A percentile compares a stretch with the other conserved stretches of the same genome.
Evolutionary conservation across 2,113 vertebrate genomes (phyloP).

Genomic region (Heteronetta atricapilla): DNA sequence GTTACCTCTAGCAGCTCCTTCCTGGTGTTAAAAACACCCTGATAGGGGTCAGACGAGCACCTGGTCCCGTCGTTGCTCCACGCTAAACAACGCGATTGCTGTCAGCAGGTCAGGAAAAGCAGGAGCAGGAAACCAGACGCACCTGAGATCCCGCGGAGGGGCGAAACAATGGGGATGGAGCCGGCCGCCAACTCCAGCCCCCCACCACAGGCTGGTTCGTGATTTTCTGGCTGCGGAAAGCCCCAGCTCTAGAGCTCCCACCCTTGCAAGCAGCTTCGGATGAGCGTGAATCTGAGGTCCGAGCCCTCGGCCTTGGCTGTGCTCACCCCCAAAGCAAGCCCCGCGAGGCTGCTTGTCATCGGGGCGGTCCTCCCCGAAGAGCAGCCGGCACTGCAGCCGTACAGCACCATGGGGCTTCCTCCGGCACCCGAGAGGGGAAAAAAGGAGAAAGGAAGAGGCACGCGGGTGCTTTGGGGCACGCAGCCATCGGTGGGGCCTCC

Average conservation of each 20-base stretch:
- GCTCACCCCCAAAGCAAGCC: not conserved
- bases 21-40: not conserved
- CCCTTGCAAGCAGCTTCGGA: not conserved
- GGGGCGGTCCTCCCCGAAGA: not conserved
- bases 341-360: accelerated
- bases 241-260: not conserved
- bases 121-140: not conserved
- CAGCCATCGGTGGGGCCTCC: not conserved
- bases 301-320: not conserved
- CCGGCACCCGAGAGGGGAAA: not conserved
- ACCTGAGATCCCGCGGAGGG: not conserved
- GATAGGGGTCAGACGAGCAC: not conserved
- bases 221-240: not conserved
- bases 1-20: not conserved
- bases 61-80: not conserved
- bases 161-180: not conserved
- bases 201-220: not conserved
- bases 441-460: not conserved
- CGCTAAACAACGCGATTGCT: not conserved
- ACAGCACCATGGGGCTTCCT: accelerated
- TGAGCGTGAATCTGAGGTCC: not conserved
- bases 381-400: not conserved
- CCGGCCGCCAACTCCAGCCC: not conserved
- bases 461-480: accelerated
- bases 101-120: not conserved